phyloP scores from a whole-genome alignment of 2,888 invertebrate species.

The Oligia strigilis region DNA sequence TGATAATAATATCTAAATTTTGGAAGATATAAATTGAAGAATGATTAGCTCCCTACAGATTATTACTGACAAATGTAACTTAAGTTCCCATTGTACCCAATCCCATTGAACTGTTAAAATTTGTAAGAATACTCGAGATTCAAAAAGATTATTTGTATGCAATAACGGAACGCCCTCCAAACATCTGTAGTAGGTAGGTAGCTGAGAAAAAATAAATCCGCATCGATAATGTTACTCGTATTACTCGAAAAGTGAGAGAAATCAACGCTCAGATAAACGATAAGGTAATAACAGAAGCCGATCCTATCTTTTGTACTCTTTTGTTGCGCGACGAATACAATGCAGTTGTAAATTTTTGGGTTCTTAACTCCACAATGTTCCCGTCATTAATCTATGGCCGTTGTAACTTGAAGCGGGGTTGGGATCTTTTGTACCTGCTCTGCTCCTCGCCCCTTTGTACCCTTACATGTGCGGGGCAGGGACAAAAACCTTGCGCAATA shows the following conservation, averaged over 20 bases:
- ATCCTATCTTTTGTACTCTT: constrained; percentile 87
- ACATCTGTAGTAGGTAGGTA: constrained; percentile 80
- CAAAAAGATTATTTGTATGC: constrained; percentile 78
- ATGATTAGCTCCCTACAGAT: constrained; percentile 69
- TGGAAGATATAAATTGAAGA: constrained; percentile 68
- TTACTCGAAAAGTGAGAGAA: constrained; percentile 88
- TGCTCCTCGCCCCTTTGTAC: constrained; percentile 82
- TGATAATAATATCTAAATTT: constrained; percentile 51
- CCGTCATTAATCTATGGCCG: constrained; percentile 89
- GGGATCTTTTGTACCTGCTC: constrained; percentile 88
- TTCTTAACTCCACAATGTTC: constrained; percentile 89
- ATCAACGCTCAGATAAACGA: constrained; percentile 86
- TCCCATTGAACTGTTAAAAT: constrained; percentile 57
- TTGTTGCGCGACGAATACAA: constrained; percentile 84
- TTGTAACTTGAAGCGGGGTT: constrained; percentile 88
- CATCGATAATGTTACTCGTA: constrained; percentile 84
- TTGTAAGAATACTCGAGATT: constrained; percentile 72
- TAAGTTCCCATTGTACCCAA: constrained; percentile 51
- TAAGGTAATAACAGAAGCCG: constrained; percentile 90
- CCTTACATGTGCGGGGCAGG: constrained; percentile 87
- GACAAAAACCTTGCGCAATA: constrained; percentile 89
- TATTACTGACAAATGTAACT: constrained; percentile 65
- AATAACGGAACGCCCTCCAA: constrained; percentile 87
- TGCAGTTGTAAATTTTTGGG: constrained; percentile 90
- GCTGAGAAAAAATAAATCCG: constrained; percentile 74